Percentiles rank a stretch among this genome's conserved stretches.
These are phyloP conservation scores for Peromyscus polionotus DNA, from an alignment of 2,113 vertebrate species.

Conservation along the genomic window DNA sequence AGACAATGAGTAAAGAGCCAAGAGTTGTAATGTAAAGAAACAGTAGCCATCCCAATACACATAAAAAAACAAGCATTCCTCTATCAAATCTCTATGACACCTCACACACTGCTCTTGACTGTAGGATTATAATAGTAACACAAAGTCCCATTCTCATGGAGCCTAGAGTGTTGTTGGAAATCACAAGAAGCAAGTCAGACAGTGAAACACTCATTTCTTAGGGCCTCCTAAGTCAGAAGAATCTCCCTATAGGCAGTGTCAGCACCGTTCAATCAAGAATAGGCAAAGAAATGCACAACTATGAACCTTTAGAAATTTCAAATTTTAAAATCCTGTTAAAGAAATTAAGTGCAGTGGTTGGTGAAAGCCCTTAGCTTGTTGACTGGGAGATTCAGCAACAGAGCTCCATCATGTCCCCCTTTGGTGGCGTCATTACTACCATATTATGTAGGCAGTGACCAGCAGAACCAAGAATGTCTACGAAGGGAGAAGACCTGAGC, in stretches of 20 bases:
- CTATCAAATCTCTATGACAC: neutral
- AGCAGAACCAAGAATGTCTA: neutral
- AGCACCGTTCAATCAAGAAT: neutral
- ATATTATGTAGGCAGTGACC: neutral
- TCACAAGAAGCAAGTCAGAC: neutral
- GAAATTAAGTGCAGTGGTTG: neutral
- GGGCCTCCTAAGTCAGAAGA: neutral
- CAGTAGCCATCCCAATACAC: neutral
- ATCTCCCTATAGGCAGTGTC: neutral
- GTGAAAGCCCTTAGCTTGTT: neutral
- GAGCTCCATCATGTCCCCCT: neutral
- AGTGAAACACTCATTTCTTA: rapidly evolving
- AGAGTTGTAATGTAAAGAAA: neutral
- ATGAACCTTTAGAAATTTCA: neutral
- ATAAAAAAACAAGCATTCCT: neutral
- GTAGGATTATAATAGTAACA: neutral
- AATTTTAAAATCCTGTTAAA: neutral
- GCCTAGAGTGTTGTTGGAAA: rapidly evolving
- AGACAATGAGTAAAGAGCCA: neutral
- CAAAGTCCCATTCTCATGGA: neutral
- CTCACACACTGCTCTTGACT: neutral
- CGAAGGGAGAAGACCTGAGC: neutral
- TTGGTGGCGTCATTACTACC: neutral
- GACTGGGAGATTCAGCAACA: neutral
- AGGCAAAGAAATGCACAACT: rapidly evolving